These are phyloP conservation scores for Anthopleura xanthogrammica DNA, from an alignment of 92 coral and sea anemone genomes.

Conservation along the genomic window DNA sequence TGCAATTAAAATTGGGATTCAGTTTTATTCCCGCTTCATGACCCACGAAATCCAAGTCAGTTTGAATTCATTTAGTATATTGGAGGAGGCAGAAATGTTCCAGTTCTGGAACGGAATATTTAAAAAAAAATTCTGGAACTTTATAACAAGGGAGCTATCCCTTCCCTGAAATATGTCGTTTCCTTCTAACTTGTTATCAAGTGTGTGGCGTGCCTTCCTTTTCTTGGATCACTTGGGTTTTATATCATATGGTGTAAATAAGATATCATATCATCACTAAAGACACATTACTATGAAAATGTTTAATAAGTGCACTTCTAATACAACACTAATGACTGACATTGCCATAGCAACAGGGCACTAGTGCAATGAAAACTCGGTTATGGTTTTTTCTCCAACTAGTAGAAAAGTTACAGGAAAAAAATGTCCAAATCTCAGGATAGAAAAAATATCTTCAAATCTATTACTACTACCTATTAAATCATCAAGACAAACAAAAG, in stretches of 20 bases:
- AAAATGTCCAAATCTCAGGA: slow-evolving; percentile 19
- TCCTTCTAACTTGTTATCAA: no score
- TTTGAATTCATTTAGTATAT: no score
- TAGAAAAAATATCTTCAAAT: slow-evolving; percentile 21
- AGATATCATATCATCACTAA: neutral
- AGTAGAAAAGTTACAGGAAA: neutral
- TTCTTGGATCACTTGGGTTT: no score
- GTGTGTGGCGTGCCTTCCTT: no score
- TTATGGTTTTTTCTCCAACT: slow-evolving; percentile 3
- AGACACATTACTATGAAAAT: neutral
- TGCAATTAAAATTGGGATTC: no score
- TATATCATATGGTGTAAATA: neutral
- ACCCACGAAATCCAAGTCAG: no score
- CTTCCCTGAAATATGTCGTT: no score
- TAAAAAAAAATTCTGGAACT: no score
- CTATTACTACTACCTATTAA: neutral
- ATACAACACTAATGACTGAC: slow-evolving; percentile 29
- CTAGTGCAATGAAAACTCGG: slow-evolving; percentile 20
- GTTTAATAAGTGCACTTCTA: slow-evolving; percentile 36
- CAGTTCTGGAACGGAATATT: no score
- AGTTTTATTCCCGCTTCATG: no score
- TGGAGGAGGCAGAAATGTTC: no score
- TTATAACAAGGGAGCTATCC: no score
- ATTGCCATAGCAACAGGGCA: slow-evolving; percentile 3
- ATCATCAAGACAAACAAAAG: neutral